Evolutionary conservation across 2,888 invertebrate genomes (phyloP).

Genomic region (Camponotus fellah): DNA sequence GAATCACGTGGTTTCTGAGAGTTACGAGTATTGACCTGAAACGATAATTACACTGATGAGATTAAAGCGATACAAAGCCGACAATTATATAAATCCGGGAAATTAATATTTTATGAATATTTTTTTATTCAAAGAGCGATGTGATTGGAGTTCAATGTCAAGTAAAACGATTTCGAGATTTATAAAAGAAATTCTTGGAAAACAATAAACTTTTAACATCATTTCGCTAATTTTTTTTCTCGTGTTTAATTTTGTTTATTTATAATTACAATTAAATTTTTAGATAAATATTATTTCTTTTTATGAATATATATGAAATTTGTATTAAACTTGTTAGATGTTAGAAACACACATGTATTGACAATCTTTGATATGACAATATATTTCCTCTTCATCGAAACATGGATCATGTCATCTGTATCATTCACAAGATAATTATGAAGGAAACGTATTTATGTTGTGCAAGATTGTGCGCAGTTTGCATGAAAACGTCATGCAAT

Average conservation of each 20-base stretch:
- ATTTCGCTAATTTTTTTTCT: neutral
- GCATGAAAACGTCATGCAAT: neutral
- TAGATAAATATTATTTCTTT: neutral
- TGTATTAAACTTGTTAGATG: neutral
- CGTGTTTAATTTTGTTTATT: neutral
- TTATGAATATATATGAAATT: neutral
- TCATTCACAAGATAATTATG: neutral
- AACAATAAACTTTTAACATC: neutral
- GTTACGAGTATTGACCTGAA: neutral
- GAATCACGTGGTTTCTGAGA: neutral
- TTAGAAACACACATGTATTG: neutral
- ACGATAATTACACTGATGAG: neutral
- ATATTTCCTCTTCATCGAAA: neutral
- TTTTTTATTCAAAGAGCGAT: neutral
- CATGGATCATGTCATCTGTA: neutral
- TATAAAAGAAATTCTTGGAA: neutral
- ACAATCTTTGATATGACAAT: neutral
- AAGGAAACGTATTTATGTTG: neutral
- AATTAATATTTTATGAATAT: neutral
- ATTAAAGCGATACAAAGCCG: neutral
- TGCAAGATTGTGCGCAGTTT: neutral
- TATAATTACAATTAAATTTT: neutral
- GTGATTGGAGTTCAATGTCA: neutral
- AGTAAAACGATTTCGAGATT: neutral
- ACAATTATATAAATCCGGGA: neutral